Conservation (phyloP, 2,888 invertebrate species). For the Pterostichus madidus region DNA sequence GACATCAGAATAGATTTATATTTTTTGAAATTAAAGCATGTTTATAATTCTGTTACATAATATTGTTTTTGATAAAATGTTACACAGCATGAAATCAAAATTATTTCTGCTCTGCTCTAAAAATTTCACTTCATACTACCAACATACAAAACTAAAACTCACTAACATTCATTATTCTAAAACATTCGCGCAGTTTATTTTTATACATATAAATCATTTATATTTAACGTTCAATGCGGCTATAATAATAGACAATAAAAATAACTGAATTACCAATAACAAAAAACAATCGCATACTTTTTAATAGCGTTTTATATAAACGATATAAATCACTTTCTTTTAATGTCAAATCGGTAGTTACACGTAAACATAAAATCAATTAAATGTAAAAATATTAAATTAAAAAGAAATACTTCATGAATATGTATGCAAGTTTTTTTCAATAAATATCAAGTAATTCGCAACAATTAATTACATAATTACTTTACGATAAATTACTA, state of each 20-base stretch:
- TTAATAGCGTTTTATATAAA: not conserved
- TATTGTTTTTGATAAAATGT: not conserved
- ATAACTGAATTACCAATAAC: conserved; percentile 6
- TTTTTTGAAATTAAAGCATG: conserved; percentile 4
- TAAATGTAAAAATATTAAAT: not conserved
- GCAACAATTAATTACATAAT: not conserved
- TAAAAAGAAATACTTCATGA: not conserved
- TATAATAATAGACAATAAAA: conserved; percentile 14
- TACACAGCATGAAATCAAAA: conserved; percentile 3
- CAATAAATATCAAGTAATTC: not conserved
- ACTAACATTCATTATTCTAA: too few relatives aligned
- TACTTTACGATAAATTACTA: not conserved
- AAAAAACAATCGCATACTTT: not conserved
- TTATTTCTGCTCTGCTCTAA: conserved; percentile 28
- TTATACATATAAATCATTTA: conserved; percentile 7
- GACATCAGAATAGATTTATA: not conserved
- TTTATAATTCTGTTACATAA: not conserved
- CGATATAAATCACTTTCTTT: conserved; percentile 9
- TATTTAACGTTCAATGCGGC: not conserved
- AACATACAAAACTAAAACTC: too few relatives aligned
- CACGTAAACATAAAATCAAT: not conserved
- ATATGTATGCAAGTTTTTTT: too few relatives aligned
- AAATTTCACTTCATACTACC: conserved; percentile 14
- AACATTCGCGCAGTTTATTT: not conserved
- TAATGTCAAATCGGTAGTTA: not conserved